Percentiles rank a stretch among this genome's conserved stretches.
Evolutionary conservation across 2,113 vertebrate genomes (phyloP).

Genomic region (Vimba vimba): DNA sequence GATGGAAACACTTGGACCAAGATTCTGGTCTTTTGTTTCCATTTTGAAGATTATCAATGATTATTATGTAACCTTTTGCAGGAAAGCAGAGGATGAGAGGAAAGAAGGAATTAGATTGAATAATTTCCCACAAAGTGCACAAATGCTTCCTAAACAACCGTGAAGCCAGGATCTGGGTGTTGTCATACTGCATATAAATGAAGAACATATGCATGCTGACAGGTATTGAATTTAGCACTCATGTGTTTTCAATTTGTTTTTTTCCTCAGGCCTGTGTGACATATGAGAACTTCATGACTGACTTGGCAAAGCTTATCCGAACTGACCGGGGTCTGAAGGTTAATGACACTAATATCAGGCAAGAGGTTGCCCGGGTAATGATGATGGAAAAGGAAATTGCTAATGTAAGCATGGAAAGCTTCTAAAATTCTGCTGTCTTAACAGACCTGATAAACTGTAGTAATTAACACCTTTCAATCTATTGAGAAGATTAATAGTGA

Average conservation of each 20-base stretch:
- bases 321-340: conserved; percentile 77
- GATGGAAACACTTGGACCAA: conserved; percentile 30
- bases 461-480: neutral
- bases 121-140: conserved; percentile 15
- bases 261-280: conserved; percentile 84
- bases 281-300: conserved; percentile 89
- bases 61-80: neutral
- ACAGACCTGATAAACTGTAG: neutral
- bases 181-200: conserved; percentile 19
- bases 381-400: conserved; percentile 91
- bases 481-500: neutral
- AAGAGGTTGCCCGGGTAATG: conserved; percentile 83
- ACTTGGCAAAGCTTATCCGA: conserved; percentile 87
- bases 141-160: conserved; percentile 41
- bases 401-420: conserved; percentile 79
- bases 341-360: conserved; percentile 72
- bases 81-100: neutral
- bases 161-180: conserved; percentile 18
- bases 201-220: conserved; percentile 12
- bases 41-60: neutral
- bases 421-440: neutral
- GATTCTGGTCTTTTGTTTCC: neutral
- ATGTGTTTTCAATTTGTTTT: conserved; percentile 17
- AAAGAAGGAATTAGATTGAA: conserved; percentile 20
- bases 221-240: neutral